phyloP scores from a whole-genome alignment of 2,797 vertebrate genomes.

The Pelodytes ibericus region DNA sequence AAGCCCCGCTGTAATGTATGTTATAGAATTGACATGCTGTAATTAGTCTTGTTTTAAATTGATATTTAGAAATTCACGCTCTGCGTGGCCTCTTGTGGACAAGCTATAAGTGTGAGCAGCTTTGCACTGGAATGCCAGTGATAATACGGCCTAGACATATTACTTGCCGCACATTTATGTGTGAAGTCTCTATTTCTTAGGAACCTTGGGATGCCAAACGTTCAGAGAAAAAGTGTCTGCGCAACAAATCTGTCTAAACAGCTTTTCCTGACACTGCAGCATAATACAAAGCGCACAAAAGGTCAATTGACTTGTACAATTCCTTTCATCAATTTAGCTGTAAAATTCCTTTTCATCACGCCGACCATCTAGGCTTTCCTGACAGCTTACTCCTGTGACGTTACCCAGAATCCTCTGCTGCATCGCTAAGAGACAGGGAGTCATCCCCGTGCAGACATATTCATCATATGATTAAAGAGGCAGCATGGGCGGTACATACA shows the following conservation, averaged over 20 bases:
- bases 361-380: not conserved
- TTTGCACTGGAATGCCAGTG: too few relatives aligned
- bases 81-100: too few relatives aligned
- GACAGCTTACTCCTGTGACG: not conserved
- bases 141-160: too few relatives aligned
- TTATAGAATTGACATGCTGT: too few relatives aligned
- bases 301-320: conserved; percentile 8
- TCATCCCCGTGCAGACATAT: too few relatives aligned
- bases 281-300: not conserved
- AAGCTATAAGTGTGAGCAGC: too few relatives aligned
- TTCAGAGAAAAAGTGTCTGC: not conserved
- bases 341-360: not conserved
- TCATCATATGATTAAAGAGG: too few relatives aligned
- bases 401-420: conserved; percentile 4
- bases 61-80: too few relatives aligned
- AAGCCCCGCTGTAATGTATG: too few relatives aligned
- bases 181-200: not conserved
- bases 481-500: too few relatives aligned
- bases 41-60: too few relatives aligned
- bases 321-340: not conserved
- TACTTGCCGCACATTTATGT: too few relatives aligned
- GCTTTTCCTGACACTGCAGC: not conserved
- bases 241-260: not conserved
- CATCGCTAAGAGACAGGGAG: not conserved
- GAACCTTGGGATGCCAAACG: not conserved